These are phyloP conservation scores for Enteromius treurensis DNA, from an alignment of 2,797 vertebrate genomes.

Conservation along the genomic window DNA sequence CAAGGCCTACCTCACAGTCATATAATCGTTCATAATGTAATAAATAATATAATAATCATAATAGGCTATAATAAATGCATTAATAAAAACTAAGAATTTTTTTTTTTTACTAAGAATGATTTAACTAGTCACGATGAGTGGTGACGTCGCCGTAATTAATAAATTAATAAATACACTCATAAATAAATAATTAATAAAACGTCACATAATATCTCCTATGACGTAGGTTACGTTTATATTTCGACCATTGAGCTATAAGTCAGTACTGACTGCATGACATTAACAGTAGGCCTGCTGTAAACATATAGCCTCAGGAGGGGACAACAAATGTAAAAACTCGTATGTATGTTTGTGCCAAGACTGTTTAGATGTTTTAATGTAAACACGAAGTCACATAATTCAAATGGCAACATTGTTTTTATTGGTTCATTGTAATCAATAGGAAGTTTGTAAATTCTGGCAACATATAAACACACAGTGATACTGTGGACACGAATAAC, in stretches of 20 bases:
- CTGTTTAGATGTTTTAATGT: not conserved
- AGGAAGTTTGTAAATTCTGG: not conserved
- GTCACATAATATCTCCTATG: not conserved
- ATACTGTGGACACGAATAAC: not conserved
- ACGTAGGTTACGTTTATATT: not conserved
- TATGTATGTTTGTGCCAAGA: not conserved
- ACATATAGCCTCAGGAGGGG: not conserved
- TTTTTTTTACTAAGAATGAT: not conserved
- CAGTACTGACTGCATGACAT: not conserved
- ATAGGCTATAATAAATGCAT: not conserved
- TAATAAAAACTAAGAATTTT: not conserved
- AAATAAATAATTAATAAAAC: not conserved
- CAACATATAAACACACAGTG: not conserved
- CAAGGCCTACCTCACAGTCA: not conserved
- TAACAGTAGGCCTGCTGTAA: not conserved
- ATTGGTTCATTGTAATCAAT: not conserved
- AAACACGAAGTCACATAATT: not conserved
- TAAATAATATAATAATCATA: not conserved
- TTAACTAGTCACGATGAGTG: not conserved
- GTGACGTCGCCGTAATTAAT: not conserved
- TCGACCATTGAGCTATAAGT: not conserved
- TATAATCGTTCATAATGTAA: not conserved
- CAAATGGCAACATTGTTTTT: not conserved
- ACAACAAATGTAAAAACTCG: not conserved
- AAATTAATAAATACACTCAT: not conserved